phyloP scores from a whole-genome alignment of 2,888 invertebrate species.

The Seira musarum region DNA sequence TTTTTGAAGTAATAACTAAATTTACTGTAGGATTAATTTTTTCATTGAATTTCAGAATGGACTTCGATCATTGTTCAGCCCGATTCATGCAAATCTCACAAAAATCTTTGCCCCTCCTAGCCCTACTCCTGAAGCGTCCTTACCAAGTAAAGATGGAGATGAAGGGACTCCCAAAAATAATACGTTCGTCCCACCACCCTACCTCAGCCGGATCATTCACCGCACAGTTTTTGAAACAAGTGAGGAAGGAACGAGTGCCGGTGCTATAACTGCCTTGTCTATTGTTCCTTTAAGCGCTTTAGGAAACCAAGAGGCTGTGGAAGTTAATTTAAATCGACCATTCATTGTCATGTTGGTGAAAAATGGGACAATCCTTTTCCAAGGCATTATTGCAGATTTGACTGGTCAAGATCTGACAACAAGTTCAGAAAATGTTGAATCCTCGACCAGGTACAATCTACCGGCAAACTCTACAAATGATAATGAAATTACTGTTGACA shows the following conservation, averaged over 20 bases:
- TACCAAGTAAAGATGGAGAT: neutral
- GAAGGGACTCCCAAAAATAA: neutral
- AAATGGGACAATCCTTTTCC: conserved; percentile 27
- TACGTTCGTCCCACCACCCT: conserved; percentile 8
- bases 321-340: conserved; percentile 25
- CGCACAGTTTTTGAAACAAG: conserved; percentile 39
- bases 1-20: neutral
- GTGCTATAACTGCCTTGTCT: conserved; percentile 15
- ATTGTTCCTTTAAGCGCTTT: conserved; percentile 28
- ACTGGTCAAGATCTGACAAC: neutral
- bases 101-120: neutral
- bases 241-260: conserved; percentile 35
- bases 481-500: neutral
- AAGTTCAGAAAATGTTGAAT: neutral
- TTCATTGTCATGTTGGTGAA: conserved; percentile 26
- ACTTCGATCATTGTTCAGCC: conserved; percentile 18
- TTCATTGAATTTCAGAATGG: conserved; percentile 24
- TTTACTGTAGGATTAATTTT: neutral
- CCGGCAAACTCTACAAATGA: neutral
- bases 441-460: neutral
- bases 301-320: neutral
- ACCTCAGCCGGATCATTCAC: conserved; percentile 24
- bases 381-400: conserved; percentile 29
- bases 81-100: conserved; percentile 1
- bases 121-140: neutral